Conservation (phyloP, 2,888 invertebrate genomes). For the Eilema depressum region DNA sequence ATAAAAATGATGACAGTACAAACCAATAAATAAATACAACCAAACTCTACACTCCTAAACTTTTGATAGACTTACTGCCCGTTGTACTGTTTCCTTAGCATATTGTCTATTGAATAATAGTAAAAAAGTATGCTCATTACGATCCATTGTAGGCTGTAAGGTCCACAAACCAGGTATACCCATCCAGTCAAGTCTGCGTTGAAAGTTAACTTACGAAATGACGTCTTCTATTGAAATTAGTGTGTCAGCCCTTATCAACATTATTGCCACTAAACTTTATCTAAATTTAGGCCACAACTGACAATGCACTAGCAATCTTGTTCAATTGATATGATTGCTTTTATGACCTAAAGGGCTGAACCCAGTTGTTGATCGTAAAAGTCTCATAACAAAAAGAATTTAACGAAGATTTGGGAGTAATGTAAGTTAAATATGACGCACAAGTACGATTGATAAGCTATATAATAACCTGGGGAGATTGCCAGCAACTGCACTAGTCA, state of each 20-base stretch:
- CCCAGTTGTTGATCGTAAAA: not conserved
- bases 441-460: not conserved
- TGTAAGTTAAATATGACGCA: not conserved
- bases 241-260: not conserved
- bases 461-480: no score
- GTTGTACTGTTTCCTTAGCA: no score
- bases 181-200: no score
- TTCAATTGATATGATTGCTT: slow-evolving; percentile 1
- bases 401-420: not conserved
- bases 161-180: no score
- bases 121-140: no score
- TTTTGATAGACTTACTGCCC: no score
- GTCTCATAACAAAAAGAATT: not conserved
- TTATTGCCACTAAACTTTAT: not conserved
- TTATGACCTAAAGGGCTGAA: slow-evolving; percentile 1
- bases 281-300: not conserved
- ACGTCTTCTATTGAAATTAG: not conserved
- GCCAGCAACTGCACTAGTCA: no score
- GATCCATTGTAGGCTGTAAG: no score
- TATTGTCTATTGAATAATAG: no score
- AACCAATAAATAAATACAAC: no score
- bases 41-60: no score
- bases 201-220: not conserved
- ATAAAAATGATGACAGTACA: no score
- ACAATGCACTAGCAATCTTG: not conserved